Conservation (phyloP, 2,113 vertebrate species). For the Tenebrosternarchus preto region DNA sequence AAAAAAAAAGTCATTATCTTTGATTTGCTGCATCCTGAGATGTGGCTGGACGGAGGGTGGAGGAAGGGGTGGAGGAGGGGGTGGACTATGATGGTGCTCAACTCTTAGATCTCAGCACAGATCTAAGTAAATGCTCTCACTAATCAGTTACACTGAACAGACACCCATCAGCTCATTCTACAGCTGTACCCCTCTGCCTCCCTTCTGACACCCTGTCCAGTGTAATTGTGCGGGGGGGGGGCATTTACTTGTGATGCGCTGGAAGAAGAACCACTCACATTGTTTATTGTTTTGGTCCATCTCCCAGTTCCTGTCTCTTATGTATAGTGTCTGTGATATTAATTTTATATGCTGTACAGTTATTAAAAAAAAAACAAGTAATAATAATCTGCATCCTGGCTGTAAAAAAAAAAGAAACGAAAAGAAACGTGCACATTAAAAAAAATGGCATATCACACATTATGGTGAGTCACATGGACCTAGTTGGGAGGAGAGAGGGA, state of each 20-base stretch:
- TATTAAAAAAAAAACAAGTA: slow-evolving; percentile 64
- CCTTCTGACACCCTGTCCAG: background rate
- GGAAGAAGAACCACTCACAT: background rate
- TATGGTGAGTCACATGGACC: background rate
- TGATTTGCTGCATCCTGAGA: slow-evolving; percentile 29
- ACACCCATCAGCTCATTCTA: background rate
- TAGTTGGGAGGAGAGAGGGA: background rate
- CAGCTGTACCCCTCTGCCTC: background rate
- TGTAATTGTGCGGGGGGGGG: background rate
- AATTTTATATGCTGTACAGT: slow-evolving; percentile 76
- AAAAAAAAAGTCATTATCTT: slow-evolving; percentile 36
- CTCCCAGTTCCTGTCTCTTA: slow-evolving; percentile 46
- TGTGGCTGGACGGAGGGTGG: background rate
- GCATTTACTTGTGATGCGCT: background rate
- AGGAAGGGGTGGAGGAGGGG: slow-evolving; percentile 18
- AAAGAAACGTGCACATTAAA: slow-evolving; percentile 63
- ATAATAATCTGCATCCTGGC: slow-evolving; percentile 60
- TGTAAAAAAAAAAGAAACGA: slow-evolving; percentile 57
- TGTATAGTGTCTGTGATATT: slow-evolving; percentile 70
- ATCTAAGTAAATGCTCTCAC: background rate
- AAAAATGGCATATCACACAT: slow-evolving; percentile 26
- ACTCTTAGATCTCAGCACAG: background rate
- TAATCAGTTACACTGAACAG: slow-evolving; percentile 6
- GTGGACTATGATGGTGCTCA: slow-evolving; percentile 31
- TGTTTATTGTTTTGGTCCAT: background rate